Conservation (phyloP, 2,888 invertebrate species). For the Agrochola litura region DNA sequence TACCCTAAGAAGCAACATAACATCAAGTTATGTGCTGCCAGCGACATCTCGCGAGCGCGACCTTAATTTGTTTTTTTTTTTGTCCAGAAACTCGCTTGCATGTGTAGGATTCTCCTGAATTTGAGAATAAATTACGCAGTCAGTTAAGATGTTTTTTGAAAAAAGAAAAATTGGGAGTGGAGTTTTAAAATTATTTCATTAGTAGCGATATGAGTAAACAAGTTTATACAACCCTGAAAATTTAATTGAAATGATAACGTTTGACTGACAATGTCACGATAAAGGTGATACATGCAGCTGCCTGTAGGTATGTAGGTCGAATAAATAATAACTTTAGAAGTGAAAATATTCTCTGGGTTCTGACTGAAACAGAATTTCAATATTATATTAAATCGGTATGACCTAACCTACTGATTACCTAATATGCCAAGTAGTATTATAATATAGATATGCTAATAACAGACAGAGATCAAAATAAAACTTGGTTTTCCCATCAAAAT, state of each 20-base stretch:
- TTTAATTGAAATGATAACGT: constrained; percentile 39
- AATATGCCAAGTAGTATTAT: not conserved
- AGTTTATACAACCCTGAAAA: constrained; percentile 21
- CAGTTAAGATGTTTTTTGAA: too few relatives aligned
- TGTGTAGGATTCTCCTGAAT: not conserved
- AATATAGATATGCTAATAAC: not conserved
- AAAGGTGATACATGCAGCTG: not conserved
- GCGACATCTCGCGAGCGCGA: not conserved
- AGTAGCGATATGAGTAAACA: constrained; percentile 10
- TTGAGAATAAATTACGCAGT: not conserved
- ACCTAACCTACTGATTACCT: not conserved
- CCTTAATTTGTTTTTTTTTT: not conserved
- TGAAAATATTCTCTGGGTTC: not conserved
- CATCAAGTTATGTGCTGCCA: not conserved
- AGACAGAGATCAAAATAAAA: constrained; percentile 24
- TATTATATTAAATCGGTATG: not conserved
- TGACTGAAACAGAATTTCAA: not conserved
- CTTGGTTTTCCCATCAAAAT: constrained; percentile 25
- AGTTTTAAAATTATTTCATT: not conserved
- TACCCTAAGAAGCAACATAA: not conserved
- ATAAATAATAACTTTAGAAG: not conserved
- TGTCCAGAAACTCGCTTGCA: too few relatives aligned
- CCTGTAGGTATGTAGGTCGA: not conserved
- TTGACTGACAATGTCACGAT: constrained; percentile 42
- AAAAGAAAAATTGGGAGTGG: not conserved